phyloP scores from a whole-genome alignment of 1,140 invertebrate genomes.

The Diuraphis noxia region DNA sequence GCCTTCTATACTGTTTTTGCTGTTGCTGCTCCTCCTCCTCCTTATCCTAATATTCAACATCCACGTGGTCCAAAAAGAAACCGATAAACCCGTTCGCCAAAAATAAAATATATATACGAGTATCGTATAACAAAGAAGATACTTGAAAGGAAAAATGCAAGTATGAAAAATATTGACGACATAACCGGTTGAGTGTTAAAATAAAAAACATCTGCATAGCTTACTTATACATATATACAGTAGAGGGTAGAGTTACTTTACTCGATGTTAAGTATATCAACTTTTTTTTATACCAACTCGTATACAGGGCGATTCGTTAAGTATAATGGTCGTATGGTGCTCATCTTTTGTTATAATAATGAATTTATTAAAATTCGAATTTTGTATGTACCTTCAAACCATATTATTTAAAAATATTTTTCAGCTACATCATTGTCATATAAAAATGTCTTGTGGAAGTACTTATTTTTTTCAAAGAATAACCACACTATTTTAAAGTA shows the following conservation, averaged over 20 bases:
- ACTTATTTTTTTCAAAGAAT: neutral
- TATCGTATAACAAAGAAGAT: neutral
- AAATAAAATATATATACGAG: constrained; percentile 9
- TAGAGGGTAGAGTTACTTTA: constrained; percentile 14
- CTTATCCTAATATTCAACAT: neutral
- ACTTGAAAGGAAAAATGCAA: neutral
- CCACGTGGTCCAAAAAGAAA: neutral
- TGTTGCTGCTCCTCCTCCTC: neutral
- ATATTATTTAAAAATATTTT: neutral
- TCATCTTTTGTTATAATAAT: neutral
- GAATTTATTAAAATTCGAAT: neutral
- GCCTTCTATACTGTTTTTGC: neutral
- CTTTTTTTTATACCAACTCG: neutral
- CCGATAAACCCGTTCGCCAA: constrained; percentile 16
- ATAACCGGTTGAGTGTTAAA: constrained; percentile 20
- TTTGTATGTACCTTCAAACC: too few species aligned
- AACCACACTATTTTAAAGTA: neutral
- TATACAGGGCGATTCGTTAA: neutral
- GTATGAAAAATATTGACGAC: neutral
- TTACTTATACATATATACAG: neutral
- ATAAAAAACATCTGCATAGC: neutral
- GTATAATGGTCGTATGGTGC: too few species aligned
- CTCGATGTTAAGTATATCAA: neutral
- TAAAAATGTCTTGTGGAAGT: neutral
- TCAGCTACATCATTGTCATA: neutral